Evolutionary conservation across 2,888 invertebrate genomes (phyloP).

Genomic region (Eulithis testata): DNA sequence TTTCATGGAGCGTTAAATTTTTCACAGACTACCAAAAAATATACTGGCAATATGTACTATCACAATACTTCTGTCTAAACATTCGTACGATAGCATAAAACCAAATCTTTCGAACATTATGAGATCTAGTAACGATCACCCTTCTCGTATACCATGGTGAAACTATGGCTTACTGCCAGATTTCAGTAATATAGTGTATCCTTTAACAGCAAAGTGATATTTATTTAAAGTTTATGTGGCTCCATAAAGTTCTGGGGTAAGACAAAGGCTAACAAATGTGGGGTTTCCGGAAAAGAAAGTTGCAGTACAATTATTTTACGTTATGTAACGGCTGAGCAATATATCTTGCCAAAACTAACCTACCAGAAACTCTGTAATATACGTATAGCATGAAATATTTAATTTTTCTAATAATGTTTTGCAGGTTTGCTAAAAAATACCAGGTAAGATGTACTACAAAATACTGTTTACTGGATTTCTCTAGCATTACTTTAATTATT

Average conservation of each 20-base stretch:
- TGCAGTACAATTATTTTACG: neutral
- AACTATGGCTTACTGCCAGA: conserved; percentile 38
- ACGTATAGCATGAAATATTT: too few relatives aligned
- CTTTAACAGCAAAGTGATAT: conserved; percentile 37
- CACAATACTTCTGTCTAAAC: neutral
- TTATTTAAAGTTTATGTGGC: conserved; percentile 33
- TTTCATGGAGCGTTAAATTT: too few relatives aligned
- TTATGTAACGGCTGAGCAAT: too few relatives aligned
- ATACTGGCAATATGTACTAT: too few relatives aligned
- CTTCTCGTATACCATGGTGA: conserved; percentile 22
- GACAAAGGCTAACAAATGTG: conserved; percentile 38
- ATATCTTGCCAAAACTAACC: too few relatives aligned
- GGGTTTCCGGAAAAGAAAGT: neutral
- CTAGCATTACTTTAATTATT: too few relatives aligned
- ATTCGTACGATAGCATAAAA: neutral
- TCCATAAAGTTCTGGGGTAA: conserved; percentile 31
- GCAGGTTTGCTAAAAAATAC: too few relatives aligned
- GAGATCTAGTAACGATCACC: conserved; percentile 1
- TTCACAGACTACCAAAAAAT: too few relatives aligned
- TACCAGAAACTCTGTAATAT: too few relatives aligned
- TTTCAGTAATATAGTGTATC: conserved; percentile 32
- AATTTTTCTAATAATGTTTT: too few relatives aligned
- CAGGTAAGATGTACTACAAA: too few relatives aligned
- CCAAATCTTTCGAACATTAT: conserved; percentile 5
- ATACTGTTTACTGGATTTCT: too few relatives aligned